phyloP scores from a whole-genome alignment of 1,140 invertebrate species.

The Planococcus citri region DNA sequence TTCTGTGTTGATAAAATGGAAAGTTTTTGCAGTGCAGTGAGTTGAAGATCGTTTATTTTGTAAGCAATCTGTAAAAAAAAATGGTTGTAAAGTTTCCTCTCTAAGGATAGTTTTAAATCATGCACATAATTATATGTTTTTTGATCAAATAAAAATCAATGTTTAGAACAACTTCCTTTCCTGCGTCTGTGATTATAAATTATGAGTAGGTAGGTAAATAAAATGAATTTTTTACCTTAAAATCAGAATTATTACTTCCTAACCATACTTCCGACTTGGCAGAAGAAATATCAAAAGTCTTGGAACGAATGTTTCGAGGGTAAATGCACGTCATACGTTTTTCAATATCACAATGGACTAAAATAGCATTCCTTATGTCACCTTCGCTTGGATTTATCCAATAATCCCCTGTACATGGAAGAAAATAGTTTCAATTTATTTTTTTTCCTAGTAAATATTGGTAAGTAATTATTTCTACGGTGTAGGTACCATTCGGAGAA shows the following conservation, averaged over 20 bases:
- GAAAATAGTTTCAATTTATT: too few relatives aligned
- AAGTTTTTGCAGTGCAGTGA: constrained; percentile 67
- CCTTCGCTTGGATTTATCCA: constrained; percentile 26
- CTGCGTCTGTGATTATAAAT: too few relatives aligned
- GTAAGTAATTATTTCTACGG: too few relatives aligned
- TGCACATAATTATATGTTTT: too few relatives aligned
- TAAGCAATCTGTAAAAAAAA: constrained; percentile 56
- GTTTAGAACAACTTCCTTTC: too few relatives aligned
- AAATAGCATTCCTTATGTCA: constrained; percentile 22
- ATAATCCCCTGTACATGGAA: constrained; percentile 24
- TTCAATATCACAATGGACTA: constrained; percentile 22
- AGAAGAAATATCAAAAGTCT: constrained; percentile 12
- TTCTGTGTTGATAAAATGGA: constrained; percentile 64
- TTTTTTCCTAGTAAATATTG: too few relatives aligned
- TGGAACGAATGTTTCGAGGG: constrained; percentile 19
- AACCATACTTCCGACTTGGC: constrained; percentile 53
- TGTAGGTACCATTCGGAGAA: constrained; percentile 28
- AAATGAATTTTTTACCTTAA: too few relatives aligned
- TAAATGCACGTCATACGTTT: constrained; percentile 22
- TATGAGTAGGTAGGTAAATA: too few relatives aligned
- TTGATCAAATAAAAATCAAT: too few relatives aligned
- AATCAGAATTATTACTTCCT: constrained; percentile 44
- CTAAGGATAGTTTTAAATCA: too few relatives aligned
- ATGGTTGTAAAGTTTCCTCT: too few relatives aligned
- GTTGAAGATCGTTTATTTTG: constrained; percentile 68